A percentile compares a stretch with the other conserved stretches of the same genome.
Evolutionary conservation across 2,888 invertebrate genomes (phyloP).

Genomic region (Cyclophora albipunctata): DNA sequence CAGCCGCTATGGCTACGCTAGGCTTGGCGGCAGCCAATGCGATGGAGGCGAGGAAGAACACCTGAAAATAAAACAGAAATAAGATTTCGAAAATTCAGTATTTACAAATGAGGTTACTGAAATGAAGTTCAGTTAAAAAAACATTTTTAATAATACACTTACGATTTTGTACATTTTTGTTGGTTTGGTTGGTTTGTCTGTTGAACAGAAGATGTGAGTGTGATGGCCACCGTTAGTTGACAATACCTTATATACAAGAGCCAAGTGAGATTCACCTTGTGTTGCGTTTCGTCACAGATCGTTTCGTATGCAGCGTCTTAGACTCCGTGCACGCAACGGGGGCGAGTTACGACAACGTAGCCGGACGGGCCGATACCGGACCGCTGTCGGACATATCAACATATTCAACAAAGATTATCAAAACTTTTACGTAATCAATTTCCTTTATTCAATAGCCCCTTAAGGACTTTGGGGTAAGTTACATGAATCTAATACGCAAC

Average conservation of each 20-base stretch:
- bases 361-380: constrained; percentile 33
- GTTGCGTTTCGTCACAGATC: constrained; percentile 50
- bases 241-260: constrained; percentile 66
- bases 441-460: too few relatives aligned
- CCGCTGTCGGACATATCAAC: constrained; percentile 8
- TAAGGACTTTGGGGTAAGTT: too few relatives aligned
- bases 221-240: constrained; percentile 48
- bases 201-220: constrained; percentile 49
- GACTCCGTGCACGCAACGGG: constrained; percentile 60
- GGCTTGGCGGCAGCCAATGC: constrained; percentile 51
- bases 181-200: constrained; percentile 34
- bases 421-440: background rate
- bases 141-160: constrained; percentile 24
- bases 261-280: constrained; percentile 68
- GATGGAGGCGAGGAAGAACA: constrained; percentile 48
- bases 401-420: background rate
- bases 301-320: constrained; percentile 38
- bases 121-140: background rate
- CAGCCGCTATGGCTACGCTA: constrained; percentile 49
- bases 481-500: too few relatives aligned
- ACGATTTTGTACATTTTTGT: constrained; percentile 60
- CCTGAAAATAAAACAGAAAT: constrained; percentile 33
- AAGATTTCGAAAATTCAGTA: too few relatives aligned
- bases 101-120: too few relatives aligned
- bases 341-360: constrained; percentile 42